Percentiles rank a stretch among this genome's conserved stretches.
Conservation (phyloP, 2,113 vertebrate species). For the Elaphurus davidianus region DNA sequence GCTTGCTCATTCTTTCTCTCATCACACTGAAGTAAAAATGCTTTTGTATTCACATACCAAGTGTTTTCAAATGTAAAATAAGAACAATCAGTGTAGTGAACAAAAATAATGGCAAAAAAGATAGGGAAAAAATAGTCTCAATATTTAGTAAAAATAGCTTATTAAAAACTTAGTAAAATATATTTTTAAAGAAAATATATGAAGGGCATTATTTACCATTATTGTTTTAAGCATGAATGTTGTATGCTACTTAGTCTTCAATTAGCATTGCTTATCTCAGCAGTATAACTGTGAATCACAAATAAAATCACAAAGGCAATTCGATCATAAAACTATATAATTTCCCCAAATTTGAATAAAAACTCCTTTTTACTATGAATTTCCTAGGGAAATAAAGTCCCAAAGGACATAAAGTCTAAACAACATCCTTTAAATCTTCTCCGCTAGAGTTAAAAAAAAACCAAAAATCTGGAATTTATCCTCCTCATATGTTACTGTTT, state of each 20-base stretch:
- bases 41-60: neutral
- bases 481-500: neutral
- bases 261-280: neutral
- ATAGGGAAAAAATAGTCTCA: neutral
- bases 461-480: neutral
- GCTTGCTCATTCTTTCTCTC: neutral
- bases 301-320: neutral
- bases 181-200: neutral
- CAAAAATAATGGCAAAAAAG: neutral
- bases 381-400: neutral
- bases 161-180: neutral
- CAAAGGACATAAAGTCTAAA: neutral
- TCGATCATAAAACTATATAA: neutral
- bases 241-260: neutral
- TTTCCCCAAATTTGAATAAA: neutral
- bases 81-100: neutral
- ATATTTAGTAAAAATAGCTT: neutral
- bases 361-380: neutral
- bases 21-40: neutral
- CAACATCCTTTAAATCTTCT: neutral
- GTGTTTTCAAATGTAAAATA: neutral
- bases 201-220: neutral
- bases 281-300: neutral
- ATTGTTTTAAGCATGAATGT: neutral
- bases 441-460: neutral